Evolutionary conservation across 2,113 vertebrate species (phyloP).

Genomic region (Acinonyx jubatus): DNA sequence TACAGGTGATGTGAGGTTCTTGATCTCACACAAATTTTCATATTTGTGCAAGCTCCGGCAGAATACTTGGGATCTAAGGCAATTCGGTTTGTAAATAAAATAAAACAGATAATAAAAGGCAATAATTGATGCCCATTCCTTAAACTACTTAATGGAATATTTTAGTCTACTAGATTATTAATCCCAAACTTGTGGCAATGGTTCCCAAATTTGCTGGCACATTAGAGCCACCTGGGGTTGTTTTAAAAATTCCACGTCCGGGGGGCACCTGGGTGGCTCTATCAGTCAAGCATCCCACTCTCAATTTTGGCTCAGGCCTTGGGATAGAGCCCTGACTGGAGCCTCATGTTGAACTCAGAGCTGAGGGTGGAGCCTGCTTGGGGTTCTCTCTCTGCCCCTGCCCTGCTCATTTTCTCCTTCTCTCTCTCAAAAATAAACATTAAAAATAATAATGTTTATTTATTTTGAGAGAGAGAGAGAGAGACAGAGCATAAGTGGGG

Average conservation of each 20-base stretch:
- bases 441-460: too few species aligned
- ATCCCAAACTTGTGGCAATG: neutral
- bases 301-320: too few species aligned
- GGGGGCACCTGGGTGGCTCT: too few species aligned
- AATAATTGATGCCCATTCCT: neutral
- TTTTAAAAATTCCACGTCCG: neutral
- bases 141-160: slow-evolving; percentile 15
- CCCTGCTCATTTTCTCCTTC: too few species aligned
- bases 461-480: too few species aligned
- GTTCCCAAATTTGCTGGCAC: neutral
- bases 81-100: slow-evolving; percentile 4
- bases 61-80: neutral
- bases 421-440: too few species aligned
- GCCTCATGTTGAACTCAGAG: too few species aligned
- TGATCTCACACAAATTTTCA: neutral
- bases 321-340: too few species aligned
- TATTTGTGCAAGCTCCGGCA: neutral
- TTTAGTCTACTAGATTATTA: neutral
- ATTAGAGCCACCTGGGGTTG: neutral
- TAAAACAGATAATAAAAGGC: neutral
- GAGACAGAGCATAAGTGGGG: too few species aligned
- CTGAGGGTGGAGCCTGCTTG: too few species aligned
- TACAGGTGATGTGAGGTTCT: neutral
- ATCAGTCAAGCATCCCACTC: too few species aligned
- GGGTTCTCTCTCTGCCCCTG: too few species aligned